Percentiles rank a stretch among this genome's conserved stretches.
Evolutionary conservation across 1,140 invertebrate genomes (phyloP).

Genomic region (Sminthurides bifidus): DNA sequence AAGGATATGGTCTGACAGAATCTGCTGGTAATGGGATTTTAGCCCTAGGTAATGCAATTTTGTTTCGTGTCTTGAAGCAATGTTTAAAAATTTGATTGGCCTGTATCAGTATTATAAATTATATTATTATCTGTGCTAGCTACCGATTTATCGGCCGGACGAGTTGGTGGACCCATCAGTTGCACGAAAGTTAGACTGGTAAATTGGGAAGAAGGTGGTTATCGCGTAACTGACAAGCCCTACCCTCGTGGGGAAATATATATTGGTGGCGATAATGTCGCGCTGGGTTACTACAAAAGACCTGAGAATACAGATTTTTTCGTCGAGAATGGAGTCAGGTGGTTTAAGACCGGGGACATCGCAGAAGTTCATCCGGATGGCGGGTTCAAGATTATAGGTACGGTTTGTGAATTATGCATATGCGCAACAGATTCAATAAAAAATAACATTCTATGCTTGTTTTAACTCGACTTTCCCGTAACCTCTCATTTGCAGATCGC

Average conservation of each 20-base stretch:
- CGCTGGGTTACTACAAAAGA: constrained; percentile 87
- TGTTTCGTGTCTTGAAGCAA: constrained; percentile 22
- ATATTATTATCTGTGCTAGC: constrained; percentile 36
- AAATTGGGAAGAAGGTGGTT: constrained; percentile 92
- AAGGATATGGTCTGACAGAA: constrained; percentile 96
- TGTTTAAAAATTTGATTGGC: neutral
- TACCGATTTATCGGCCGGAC: constrained; percentile 59
- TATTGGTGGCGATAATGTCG: constrained; percentile 69
- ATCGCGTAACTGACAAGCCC: constrained; percentile 77
- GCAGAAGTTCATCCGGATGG: constrained; percentile 86
- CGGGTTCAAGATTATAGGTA: constrained; percentile 90
- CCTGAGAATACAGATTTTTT: constrained; percentile 83
- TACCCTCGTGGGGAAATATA: constrained; percentile 57
- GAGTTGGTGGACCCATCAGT: constrained; percentile 77
- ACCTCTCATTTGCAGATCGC: constrained; percentile 72
- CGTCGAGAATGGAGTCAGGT: constrained; percentile 60
- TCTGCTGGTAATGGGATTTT: constrained; percentile 84
- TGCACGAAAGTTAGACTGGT: constrained; percentile 74
- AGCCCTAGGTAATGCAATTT: constrained; percentile 53
- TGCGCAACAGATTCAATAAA: too few species aligned
- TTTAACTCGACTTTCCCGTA: too few species aligned
- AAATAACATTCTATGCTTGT: too few species aligned
- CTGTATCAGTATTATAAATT: neutral
- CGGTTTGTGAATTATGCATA: constrained; percentile 28
- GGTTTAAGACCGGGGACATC: constrained; percentile 95